Conservation (phyloP, 1,140 invertebrate species). For the Listronotus bonariensis region DNA sequence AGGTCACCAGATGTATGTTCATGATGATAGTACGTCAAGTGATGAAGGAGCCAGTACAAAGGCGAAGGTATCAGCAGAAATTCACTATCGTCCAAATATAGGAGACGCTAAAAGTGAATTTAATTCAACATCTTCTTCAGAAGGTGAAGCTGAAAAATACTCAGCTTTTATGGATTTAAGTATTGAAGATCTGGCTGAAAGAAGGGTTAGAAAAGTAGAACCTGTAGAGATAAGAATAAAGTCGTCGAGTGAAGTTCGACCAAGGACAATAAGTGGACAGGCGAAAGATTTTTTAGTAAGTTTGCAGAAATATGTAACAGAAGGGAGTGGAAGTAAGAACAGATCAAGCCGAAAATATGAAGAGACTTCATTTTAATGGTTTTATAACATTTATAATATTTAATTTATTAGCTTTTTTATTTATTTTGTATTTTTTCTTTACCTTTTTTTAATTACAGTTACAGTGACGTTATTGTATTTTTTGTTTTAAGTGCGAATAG, state of each 20-base stretch:
- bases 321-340: conserved; percentile 7
- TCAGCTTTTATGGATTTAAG: conserved; percentile 28
- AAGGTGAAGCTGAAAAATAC: conserved; percentile 15
- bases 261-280: conserved; percentile 17
- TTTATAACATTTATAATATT: neutral
- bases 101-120: neutral
- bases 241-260: conserved; percentile 2
- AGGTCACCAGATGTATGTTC: conserved; percentile 1
- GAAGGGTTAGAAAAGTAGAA: conserved; percentile 10
- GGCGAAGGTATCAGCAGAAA: neutral
- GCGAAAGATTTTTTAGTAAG: conserved; percentile 31
- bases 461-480: too few relatives aligned
- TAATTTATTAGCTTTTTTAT: too few relatives aligned
- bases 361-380: conserved; percentile 32
- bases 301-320: conserved; percentile 34
- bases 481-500: too few relatives aligned
- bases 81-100: neutral
- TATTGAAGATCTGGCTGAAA: conserved; percentile 17
- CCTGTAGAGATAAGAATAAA: conserved; percentile 10
- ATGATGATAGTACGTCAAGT: neutral
- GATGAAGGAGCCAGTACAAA: conserved; percentile 6
- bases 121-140: conserved; percentile 1
- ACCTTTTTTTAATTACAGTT: too few relatives aligned
- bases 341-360: conserved; percentile 20
- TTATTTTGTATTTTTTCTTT: too few relatives aligned